Evolutionary conservation across 2,888 invertebrate species (phyloP).

Genomic region (Trachelus iudaicus): DNA sequence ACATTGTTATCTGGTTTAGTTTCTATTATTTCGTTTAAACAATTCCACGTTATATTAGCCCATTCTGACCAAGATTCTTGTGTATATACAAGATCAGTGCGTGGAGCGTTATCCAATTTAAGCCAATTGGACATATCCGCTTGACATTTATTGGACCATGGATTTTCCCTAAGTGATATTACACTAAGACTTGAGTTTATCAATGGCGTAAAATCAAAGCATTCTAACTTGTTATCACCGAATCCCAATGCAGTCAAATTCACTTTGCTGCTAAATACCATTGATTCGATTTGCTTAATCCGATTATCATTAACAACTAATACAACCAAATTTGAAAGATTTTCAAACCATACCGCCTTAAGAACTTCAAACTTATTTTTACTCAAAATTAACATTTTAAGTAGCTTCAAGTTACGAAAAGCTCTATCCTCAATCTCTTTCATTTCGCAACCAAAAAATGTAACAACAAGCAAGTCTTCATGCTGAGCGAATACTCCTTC

Average conservation of each 20-base stretch:
- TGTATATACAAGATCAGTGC: background rate
- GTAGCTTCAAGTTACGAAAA: slow-evolving; percentile 23
- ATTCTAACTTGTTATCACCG: slow-evolving; percentile 23
- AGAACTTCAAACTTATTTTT: slow-evolving; percentile 25
- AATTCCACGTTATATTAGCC: background rate
- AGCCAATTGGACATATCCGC: background rate
- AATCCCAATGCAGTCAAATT: slow-evolving; percentile 22
- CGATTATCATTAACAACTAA: slow-evolving; percentile 23
- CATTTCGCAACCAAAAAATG: slow-evolving; percentile 14
- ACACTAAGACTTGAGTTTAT: background rate
- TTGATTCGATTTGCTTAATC: slow-evolving; percentile 19
- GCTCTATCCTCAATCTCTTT: slow-evolving; percentile 30
- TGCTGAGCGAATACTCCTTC: slow-evolving; percentile 15
- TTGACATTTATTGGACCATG: background rate
- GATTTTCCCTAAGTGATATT: background rate
- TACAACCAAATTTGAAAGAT: slow-evolving; percentile 21
- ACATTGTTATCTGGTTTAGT: background rate
- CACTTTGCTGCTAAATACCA: background rate
- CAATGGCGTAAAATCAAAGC: background rate
- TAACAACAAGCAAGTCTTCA: background rate
- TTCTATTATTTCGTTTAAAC: background rate
- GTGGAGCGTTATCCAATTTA: background rate
- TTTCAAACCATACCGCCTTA: slow-evolving; percentile 30
- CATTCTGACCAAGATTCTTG: background rate
- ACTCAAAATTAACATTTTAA: slow-evolving; percentile 23